phyloP scores from a whole-genome alignment of 2,888 invertebrate genomes.

The Nineta flava region DNA sequence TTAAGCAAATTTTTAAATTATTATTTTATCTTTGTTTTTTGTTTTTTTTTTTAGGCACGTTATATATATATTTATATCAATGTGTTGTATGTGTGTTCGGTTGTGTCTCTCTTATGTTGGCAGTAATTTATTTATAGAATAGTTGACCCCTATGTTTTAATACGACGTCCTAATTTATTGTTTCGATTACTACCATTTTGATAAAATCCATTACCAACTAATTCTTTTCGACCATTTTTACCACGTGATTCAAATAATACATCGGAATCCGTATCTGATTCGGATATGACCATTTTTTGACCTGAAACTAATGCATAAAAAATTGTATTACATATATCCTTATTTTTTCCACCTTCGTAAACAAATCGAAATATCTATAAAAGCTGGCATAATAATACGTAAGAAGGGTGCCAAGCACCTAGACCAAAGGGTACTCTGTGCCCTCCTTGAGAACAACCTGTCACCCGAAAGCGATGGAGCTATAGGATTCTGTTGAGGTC shows the following conservation, averaged over 20 bases:
- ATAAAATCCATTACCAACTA: constrained; percentile 38
- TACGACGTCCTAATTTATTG: constrained; percentile 30
- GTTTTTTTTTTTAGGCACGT: background rate
- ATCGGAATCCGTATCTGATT: constrained; percentile 73
- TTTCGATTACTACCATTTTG: constrained; percentile 37
- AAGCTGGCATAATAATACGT: too few species aligned
- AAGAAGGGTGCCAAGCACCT: too few species aligned
- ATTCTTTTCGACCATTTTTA: constrained; percentile 32
- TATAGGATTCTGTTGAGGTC: too few species aligned
- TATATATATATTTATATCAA: background rate
- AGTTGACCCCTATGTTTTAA: constrained; percentile 32
- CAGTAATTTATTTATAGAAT: too few species aligned
- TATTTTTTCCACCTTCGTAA: background rate
- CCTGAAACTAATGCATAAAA: constrained; percentile 34
- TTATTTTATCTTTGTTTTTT: background rate
- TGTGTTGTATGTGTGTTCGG: background rate
- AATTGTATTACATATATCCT: background rate
- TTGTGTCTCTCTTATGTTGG: background rate
- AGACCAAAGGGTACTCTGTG: too few species aligned
- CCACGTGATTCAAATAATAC: constrained; percentile 63
- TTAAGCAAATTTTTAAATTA: too few species aligned
- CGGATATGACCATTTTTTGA: constrained; percentile 48
- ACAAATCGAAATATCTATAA: background rate
- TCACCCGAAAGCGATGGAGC: too few species aligned
- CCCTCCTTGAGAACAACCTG: too few species aligned